Conservation (phyloP, 2,888 invertebrate genomes). For the Hybos culiciformis region DNA sequence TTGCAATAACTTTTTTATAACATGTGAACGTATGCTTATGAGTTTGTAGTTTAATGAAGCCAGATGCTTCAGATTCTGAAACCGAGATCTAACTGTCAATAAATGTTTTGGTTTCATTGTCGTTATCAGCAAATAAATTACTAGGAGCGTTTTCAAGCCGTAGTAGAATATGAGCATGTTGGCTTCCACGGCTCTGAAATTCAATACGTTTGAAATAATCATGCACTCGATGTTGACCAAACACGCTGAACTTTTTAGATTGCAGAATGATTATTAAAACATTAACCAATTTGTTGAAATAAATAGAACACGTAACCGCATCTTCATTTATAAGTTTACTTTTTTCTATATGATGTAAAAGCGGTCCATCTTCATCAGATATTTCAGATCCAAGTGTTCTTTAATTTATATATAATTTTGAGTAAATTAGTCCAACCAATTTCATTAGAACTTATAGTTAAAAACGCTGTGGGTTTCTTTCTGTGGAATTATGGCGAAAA, state of each 20-base stretch:
- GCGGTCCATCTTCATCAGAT: background rate
- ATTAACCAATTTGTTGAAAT: conserved; percentile 17
- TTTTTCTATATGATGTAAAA: conserved; percentile 8
- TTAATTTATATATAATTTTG: conserved; percentile 21
- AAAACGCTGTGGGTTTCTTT: conserved; percentile 28
- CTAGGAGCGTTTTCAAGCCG: conserved; percentile 28
- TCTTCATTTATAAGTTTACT: conserved; percentile 18
- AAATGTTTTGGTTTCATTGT: background rate
- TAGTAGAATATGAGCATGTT: conserved; percentile 29
- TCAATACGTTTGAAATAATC: conserved; percentile 26
- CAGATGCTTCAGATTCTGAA: background rate
- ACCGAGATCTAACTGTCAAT: background rate
- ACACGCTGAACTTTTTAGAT: conserved; percentile 12
- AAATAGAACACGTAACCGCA: conserved; percentile 25
- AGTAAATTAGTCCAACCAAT: conserved; percentile 25
- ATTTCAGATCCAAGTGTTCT: conserved; percentile 2
- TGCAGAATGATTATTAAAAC: conserved; percentile 1
- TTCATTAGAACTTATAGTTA: conserved; percentile 33
- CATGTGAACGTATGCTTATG: conserved; percentile 1
- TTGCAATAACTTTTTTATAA: background rate
- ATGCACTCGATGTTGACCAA: conserved; percentile 3
- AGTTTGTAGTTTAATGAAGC: background rate
- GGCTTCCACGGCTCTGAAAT: conserved; percentile 31
- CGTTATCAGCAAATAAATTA: background rate
- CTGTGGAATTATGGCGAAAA: conserved; percentile 31